phyloP scores from a whole-genome alignment of 2,113 vertebrate genomes.

The Dasyornis broadbenti region DNA sequence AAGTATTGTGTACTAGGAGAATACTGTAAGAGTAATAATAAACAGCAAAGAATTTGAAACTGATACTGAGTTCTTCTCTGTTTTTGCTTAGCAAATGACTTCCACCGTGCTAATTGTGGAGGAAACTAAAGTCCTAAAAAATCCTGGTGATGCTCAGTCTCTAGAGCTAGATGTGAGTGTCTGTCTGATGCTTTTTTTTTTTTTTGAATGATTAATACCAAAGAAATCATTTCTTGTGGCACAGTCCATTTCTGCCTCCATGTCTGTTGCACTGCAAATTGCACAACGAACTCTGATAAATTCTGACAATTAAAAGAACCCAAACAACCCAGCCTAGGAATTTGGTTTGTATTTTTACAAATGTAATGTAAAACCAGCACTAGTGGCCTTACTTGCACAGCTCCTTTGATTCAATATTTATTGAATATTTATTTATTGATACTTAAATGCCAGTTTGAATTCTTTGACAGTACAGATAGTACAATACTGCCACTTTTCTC shows the following conservation, averaged over 20 bases:
- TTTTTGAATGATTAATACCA: neutral
- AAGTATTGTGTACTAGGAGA: neutral
- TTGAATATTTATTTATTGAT: too few species aligned
- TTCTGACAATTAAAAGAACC: neutral
- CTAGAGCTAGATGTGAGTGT: slow-evolving; percentile 50
- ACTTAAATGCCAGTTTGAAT: neutral
- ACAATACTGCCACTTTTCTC: neutral
- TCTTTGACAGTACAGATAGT: neutral
- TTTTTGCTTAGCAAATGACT: slow-evolving; percentile 18
- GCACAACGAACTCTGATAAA: neutral
- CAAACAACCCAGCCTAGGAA: neutral
- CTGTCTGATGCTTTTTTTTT: neutral
- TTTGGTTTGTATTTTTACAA: neutral
- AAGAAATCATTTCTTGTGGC: neutral
- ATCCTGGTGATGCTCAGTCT: neutral
- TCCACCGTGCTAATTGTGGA: neutral
- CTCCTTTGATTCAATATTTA: neutral
- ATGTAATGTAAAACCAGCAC: neutral
- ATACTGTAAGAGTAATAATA: neutral
- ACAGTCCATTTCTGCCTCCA: neutral
- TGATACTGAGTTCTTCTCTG: neutral
- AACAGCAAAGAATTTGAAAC: neutral
- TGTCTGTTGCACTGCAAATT: neutral
- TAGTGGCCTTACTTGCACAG: neutral
- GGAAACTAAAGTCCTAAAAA: slow-evolving; percentile 25